Evolutionary conservation across 2,888 invertebrate genomes (phyloP).

Genomic region (Ischnura elegans): DNA sequence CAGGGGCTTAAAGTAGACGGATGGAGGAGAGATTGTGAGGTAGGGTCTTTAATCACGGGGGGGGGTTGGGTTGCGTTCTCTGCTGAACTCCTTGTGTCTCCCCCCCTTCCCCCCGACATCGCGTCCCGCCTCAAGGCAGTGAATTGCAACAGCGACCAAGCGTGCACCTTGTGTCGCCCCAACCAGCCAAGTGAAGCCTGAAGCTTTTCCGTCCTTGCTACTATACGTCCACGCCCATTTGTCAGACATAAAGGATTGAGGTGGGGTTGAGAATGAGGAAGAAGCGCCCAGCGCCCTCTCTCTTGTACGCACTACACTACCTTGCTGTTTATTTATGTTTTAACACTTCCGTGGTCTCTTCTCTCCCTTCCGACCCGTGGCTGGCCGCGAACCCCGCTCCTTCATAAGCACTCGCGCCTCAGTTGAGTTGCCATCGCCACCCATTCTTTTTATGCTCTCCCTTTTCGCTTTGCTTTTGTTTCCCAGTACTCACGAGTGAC

Average conservation of each 20-base stretch:
- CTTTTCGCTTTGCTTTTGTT: background rate
- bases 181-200: background rate
- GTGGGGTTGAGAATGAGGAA: background rate
- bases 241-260: background rate
- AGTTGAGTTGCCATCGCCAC: background rate
- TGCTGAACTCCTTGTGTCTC: background rate
- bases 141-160: constrained; percentile 44
- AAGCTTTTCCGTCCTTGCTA: constrained; percentile 26
- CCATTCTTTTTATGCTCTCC: background rate
- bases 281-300: background rate
- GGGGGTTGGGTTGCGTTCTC: background rate
- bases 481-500: background rate
- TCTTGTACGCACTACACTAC: background rate
- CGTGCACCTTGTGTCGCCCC: background rate
- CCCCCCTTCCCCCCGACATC: background rate
- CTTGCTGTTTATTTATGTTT: background rate
- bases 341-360: background rate
- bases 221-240: background rate
- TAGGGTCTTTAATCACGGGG: background rate
- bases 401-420: background rate
- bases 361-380: background rate
- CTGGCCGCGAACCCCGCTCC: background rate
- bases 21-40: background rate
- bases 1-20: background rate
- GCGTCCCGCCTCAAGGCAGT: background rate